Base-by-base conservation (phyloP, 1,140 invertebrate species). In the Drosophila nigromelanica region DNA sequence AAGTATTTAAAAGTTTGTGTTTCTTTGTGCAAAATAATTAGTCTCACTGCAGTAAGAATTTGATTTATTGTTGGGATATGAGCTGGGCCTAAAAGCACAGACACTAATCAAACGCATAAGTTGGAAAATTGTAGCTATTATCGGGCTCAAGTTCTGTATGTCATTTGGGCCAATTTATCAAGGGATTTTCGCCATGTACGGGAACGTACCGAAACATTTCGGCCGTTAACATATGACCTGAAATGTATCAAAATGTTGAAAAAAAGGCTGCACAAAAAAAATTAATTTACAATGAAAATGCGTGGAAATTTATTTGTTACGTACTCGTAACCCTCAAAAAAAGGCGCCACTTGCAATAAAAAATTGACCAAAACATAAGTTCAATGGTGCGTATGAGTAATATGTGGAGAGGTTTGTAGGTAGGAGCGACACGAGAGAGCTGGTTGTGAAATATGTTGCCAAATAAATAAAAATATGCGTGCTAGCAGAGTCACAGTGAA, bases 251-350 rank as follows among this genome's bases (percentile, higher is more conserved):
- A 71, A 51, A 37, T 18, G 50, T n/a, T 35, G 15, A 47, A 52
- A 60, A 59, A 67, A 71, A 61, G 69, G 48, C 61, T 74, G 63
- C 50, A 52, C 70, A 50, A 47, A 75, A 66, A 59, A 60, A 86
- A 80, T 86, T 86, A 80, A 80, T 86, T 85, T 80, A 75, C 73
- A 67, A 85, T 80, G 81, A 73, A 76, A 85, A 85, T 86, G 61
- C 80, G 81, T 67, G 76, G 62, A 82, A 82, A 82, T 54, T 39
- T 69, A 54, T 69, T 48, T 58, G 47, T 12, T 14, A 27, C 15
- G 47, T 14, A n/a, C 33, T n/a, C 40, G 55, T n/a, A 58, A 45
- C 37, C 18, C 37, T 40, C 51, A 60, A 69, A 78, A 56, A 58
- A 35, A 51, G 55, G 76, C 55, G 14, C 14, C 43, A 76, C 63